Conservation (phyloP, 2,113 vertebrate species). For the Eurystomus gularis region DNA sequence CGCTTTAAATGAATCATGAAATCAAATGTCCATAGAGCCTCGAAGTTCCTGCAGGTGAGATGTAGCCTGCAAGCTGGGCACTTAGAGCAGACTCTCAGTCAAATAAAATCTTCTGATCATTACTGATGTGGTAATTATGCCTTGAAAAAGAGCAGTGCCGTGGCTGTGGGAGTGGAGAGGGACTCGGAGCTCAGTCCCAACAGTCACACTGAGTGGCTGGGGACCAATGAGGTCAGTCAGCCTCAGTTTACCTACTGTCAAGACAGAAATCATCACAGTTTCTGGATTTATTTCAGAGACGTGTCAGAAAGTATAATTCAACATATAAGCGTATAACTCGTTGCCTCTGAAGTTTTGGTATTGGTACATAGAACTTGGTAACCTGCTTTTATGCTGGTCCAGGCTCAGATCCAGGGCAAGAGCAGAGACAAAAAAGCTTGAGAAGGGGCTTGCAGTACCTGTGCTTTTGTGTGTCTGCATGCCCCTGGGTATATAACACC, state of each 20-base stretch:
- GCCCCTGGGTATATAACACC: conserved; percentile 14
- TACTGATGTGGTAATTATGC: conserved; percentile 28
- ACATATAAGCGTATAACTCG: background rate
- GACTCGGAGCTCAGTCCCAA: background rate
- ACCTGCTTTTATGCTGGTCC: background rate
- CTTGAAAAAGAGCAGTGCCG: background rate
- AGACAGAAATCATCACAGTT: background rate
- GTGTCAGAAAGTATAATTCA: background rate
- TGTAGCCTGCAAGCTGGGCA: conserved; percentile 20
- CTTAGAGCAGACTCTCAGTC: conserved; percentile 18
- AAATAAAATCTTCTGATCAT: conserved; percentile 5
- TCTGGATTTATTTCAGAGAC: background rate
- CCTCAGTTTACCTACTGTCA: background rate
- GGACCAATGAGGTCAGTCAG: background rate
- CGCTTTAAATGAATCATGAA: conserved; percentile 25
- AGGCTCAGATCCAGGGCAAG: background rate
- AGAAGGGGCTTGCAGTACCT: background rate
- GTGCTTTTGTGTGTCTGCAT: background rate
- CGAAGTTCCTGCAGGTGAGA: conserved; percentile 48
- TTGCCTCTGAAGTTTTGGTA: background rate
- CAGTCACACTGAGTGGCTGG: background rate
- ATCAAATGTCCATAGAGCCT: background rate
- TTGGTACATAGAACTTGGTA: background rate
- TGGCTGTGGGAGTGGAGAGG: background rate
- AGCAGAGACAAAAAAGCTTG: background rate